Evolutionary conservation across 2,888 invertebrate genomes (phyloP), one percentile per base, ranked within the genome.

Genomic region (Calephelis perditalis): DNA sequence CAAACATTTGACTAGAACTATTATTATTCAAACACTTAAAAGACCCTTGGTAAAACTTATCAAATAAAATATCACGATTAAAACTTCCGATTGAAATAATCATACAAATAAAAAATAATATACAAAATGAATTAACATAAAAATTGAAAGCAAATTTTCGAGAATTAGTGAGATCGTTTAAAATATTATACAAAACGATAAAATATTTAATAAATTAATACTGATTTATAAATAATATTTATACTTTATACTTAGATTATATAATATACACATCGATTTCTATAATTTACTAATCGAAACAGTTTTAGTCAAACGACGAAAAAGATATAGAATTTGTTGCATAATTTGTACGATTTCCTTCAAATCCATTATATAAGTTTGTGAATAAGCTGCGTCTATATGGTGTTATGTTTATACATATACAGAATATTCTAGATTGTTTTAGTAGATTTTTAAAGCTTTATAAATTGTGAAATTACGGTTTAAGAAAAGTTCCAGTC

Each of bases 181-280:
- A 61, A 56, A 63, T 56, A 56, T 56, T 52, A 61, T 58, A 44
- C 26, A 57, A 55, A 60, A 58, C 44, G 43, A 58, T 58, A 46
- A n/a, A 15, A n/a, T 6, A 55, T 60, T 61, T 56, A 59, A 52
- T 45, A 54, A 61, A 63, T 56, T 65, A 65, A 65, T 65, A 65
- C 63, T 63, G 65, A 47, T 57, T 49, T 49, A 49, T 49, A 49
- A 7, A 49, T 49, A 49, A 49, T 9, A 15, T 59, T 61, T 49
- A 47, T 61, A 52, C 3, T 54, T 58, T 60, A 62, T 58, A 60
- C 56, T 58, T 54, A 63, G 37, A 60, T 58, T 52, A 58, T 57
- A 45, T 43, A 47, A 58, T 59, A 58, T 59, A 61, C 36, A 58
- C 54, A 49, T 56, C 49, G 49, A 49, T 9, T 5, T 49, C 15